Conservation (phyloP, 2,888 invertebrate genomes). For the Orthosia gracilis region DNA sequence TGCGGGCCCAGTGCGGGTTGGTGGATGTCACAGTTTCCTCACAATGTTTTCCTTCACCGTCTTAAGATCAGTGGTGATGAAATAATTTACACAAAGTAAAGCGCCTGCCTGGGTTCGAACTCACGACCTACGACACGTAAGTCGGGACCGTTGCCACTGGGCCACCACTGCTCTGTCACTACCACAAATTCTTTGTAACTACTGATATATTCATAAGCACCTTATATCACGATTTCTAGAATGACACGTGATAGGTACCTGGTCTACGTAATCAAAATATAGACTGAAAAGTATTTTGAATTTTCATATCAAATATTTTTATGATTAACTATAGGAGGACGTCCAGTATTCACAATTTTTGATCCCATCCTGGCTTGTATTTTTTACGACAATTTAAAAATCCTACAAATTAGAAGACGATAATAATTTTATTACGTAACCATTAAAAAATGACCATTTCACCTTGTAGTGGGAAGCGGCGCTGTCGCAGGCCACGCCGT, state of each 20-base stretch:
- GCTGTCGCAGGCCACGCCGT: conserved; percentile 68
- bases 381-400: neutral
- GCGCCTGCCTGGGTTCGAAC: too few species aligned
- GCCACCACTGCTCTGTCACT: neutral
- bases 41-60: too few species aligned
- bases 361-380: neutral
- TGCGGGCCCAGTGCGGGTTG: too few species aligned
- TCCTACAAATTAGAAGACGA: conserved; percentile 31
- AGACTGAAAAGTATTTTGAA: neutral
- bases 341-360: neutral
- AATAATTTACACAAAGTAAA: too few species aligned
- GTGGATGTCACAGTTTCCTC: too few species aligned
- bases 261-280: neutral
- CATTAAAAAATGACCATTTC: conserved; percentile 64
- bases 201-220: neutral
- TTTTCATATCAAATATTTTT: neutral
- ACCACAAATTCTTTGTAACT: neutral
- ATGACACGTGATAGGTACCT: too few species aligned
- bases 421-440: conserved; percentile 67
- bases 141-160: too few species aligned
- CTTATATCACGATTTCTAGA: neutral
- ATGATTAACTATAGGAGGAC: too few species aligned
- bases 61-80: too few species aligned
- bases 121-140: too few species aligned
- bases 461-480: conserved; percentile 59